phyloP scores from a whole-genome alignment of 2,113 vertebrate species.

The Bujurquina vittata region DNA sequence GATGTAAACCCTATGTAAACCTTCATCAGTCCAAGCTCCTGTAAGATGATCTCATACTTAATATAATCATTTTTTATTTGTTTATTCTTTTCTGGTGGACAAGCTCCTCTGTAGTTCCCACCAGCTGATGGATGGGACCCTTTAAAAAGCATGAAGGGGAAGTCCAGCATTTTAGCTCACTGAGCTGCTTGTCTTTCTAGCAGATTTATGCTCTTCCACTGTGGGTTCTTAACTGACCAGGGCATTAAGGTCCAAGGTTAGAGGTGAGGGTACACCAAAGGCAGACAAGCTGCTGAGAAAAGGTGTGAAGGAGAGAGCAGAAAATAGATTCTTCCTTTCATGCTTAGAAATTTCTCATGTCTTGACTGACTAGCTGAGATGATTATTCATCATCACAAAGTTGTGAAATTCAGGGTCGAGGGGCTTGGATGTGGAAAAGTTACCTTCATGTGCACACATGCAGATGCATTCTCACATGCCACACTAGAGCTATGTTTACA shows the following conservation, averaged over 20 bases:
- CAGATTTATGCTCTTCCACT: constrained; percentile 45
- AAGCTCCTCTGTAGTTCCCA: constrained; percentile 8
- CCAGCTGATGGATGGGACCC: not conserved
- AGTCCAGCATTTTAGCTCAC: constrained; percentile 21
- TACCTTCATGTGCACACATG: not conserved
- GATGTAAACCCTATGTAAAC: not conserved
- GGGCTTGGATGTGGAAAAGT: not conserved
- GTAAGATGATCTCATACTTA: not conserved
- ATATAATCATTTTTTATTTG: not conserved
- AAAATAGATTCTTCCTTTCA: constrained; percentile 15
- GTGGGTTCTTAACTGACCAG: constrained; percentile 28
- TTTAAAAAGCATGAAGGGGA: constrained; percentile 20
- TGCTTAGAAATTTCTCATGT: not conserved
- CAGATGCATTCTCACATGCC: constrained; percentile 26
- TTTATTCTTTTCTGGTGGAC: not conserved
- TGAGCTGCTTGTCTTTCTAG: constrained; percentile 20
- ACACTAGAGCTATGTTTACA: constrained; percentile 51
- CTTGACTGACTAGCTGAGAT: not conserved
- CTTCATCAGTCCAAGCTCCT: not conserved
- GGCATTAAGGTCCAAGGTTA: constrained; percentile 46
- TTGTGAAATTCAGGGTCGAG: not conserved
- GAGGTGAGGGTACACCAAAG: constrained; percentile 29
- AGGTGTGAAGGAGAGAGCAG: constrained; percentile 11
- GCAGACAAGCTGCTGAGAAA: constrained; percentile 32
- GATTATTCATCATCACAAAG: constrained; percentile 17